phyloP scores from a whole-genome alignment of 2,797 vertebrate species.

The Anguilla megastoma region DNA sequence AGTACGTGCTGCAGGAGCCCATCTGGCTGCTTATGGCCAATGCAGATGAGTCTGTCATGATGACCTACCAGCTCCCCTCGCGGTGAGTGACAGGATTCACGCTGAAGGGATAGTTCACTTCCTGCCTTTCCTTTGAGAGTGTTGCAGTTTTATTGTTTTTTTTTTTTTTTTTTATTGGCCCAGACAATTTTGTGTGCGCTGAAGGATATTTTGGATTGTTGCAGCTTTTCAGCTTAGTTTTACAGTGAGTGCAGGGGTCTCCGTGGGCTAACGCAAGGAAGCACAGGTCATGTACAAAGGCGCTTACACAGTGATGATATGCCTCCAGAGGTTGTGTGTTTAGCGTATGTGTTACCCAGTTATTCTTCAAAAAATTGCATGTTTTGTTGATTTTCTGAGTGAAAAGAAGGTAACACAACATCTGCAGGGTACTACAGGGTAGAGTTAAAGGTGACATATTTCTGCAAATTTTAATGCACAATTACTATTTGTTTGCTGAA shows the following conservation, averaged over 20 bases:
- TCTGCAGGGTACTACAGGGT: too few relatives aligned
- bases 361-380: background rate
- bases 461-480: background rate
- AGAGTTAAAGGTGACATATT: too few relatives aligned
- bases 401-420: background rate
- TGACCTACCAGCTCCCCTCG: conserved; percentile 90
- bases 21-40: conserved; percentile 87
- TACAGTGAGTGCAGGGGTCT: background rate
- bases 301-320: background rate
- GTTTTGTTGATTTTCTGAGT: background rate
- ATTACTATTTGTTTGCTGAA: too few relatives aligned
- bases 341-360: background rate
- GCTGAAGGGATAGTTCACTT: background rate
- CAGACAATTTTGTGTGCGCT: background rate
- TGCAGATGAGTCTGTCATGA: conserved; percentile 83
- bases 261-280: background rate
- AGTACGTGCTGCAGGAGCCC: conserved; percentile 84
- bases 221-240: background rate
- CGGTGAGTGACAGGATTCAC: conserved; percentile 67
- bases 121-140: background rate
- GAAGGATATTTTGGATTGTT: background rate
- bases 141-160: background rate
- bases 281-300: background rate
- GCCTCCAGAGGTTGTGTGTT: background rate
- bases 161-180: background rate